A percentile compares a stretch with the other conserved stretches of the same genome.
phyloP scores from a whole-genome alignment of 2,797 vertebrate species.

The Nyctibius grandis region DNA sequence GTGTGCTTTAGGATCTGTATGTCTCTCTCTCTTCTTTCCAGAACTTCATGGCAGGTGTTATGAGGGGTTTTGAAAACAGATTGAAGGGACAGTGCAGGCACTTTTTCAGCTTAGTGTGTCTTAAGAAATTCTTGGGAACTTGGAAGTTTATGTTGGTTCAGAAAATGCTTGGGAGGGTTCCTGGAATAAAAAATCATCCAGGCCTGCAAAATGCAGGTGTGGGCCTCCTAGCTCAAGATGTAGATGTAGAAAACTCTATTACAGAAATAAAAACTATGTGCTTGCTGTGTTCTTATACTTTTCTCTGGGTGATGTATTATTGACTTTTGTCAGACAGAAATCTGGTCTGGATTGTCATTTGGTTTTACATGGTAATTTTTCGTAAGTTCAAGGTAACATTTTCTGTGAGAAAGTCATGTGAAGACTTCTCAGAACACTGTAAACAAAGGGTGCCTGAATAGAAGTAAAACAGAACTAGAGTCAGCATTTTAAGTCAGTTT shows the following conservation, averaged over 20 bases:
- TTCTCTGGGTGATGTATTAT: background rate
- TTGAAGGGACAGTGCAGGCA: background rate
- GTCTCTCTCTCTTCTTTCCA: background rate
- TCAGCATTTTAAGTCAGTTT: background rate
- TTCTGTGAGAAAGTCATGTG: background rate
- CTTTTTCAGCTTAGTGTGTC: background rate
- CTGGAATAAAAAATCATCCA: background rate
- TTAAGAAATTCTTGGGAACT: background rate
- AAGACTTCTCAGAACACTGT: background rate
- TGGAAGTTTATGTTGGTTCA: background rate
- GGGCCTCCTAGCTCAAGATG: background rate
- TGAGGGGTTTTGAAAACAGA: background rate
- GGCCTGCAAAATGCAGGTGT: background rate
- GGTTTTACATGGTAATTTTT: background rate
- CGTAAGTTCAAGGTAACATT: background rate
- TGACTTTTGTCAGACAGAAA: background rate
- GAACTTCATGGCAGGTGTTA: background rate
- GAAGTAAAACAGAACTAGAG: background rate
- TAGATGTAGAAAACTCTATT: background rate
- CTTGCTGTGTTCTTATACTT: background rate
- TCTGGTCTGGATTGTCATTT: background rate
- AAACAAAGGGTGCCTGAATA: rapidly evolving
- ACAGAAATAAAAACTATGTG: background rate
- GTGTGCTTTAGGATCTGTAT: background rate
- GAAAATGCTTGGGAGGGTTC: background rate